Evolutionary conservation across 1,140 invertebrate species (phyloP), one percentile per base, ranked within the genome.

Genomic region (Drosophila arizonae): DNA sequence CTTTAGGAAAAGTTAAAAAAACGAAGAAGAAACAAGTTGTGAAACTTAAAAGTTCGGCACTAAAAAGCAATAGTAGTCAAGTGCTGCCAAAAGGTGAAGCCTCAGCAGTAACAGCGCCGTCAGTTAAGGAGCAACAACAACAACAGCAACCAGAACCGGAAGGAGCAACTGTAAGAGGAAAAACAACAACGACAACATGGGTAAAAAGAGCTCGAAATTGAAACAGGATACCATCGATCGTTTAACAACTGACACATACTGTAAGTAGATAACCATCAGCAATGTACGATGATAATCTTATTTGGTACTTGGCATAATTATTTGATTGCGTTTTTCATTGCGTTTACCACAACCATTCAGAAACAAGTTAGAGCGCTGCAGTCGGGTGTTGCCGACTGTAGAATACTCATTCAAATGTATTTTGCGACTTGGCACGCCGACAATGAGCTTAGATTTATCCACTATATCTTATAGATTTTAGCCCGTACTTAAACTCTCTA

Each of bases 131-230:
- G 28, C 11, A 75, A 30, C 8, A 72, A 15, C 30, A 67, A 46
- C 21, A 50, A 15, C 21, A 66, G 30, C 48, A 54, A 21, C 15
- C 21, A 24, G 21, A 56, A 10, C 58, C 36, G 36, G 36, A 39
- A 65, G 9, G 15, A 64, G 15, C 39, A 45, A n/a, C 43, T 65
- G 15, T 17, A 65, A 17, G 5, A 51, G 15, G 26, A 63, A 15
- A 26, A 62, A 51, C 6, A 77, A 75, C 41, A 72, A 72, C 50
- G 45, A 52, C 79, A 92, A 93, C 63, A 96, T 96, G 96, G 96
- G 96, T 80, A 97, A 97, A 94, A 97, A 97, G 93, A 97, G 97
- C 92, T 97, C 96, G 52, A 98, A 98, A 93, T 94, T 97, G 90
- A 97, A 97, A 94, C 96, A 97, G 92, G 96, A 97, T 92, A 97